phyloP scores from a whole-genome alignment of 2,113 vertebrate species.

The Aptenodytes forsteri region DNA sequence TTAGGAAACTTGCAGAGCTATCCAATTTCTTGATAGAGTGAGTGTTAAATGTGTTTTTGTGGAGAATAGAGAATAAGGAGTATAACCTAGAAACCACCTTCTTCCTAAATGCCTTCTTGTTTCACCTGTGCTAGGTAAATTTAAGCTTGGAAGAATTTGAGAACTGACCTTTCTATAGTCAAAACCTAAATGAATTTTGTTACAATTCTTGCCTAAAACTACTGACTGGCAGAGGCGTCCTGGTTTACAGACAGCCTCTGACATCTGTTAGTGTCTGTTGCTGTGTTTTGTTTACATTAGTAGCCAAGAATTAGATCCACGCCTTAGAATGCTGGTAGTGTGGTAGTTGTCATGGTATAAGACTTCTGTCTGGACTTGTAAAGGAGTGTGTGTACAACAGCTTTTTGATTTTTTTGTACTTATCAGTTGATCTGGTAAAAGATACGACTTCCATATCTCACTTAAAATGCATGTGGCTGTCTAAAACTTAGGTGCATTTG shows the following conservation, averaged over 20 bases:
- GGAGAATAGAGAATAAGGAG: not conserved
- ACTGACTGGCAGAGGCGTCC: not conserved
- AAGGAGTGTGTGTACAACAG: not conserved
- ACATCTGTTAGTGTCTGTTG: not conserved
- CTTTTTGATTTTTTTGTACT: not conserved
- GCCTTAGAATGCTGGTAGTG: not conserved
- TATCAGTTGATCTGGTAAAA: not conserved
- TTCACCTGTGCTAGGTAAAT: not conserved
- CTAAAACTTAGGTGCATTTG: not conserved
- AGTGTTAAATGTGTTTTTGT: not conserved
- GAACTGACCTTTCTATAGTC: not conserved
- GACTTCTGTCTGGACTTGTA: not conserved
- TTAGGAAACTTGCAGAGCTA: not conserved
- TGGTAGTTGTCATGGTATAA: not conserved
- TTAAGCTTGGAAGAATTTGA: not conserved
- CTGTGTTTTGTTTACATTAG: not conserved
- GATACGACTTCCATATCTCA: not conserved
- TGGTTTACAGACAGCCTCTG: not conserved
- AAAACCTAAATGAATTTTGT: not conserved
- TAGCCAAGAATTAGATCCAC: not conserved
- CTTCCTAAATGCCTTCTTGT: not conserved
- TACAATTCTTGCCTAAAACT: not conserved
- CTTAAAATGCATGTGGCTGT: not conserved
- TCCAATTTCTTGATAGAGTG: not conserved
- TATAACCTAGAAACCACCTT: not conserved